Conservation (phyloP, 30 jellyfish, hydroid and myxozoan species). For the Pseudorhiza aurosa region DNA sequence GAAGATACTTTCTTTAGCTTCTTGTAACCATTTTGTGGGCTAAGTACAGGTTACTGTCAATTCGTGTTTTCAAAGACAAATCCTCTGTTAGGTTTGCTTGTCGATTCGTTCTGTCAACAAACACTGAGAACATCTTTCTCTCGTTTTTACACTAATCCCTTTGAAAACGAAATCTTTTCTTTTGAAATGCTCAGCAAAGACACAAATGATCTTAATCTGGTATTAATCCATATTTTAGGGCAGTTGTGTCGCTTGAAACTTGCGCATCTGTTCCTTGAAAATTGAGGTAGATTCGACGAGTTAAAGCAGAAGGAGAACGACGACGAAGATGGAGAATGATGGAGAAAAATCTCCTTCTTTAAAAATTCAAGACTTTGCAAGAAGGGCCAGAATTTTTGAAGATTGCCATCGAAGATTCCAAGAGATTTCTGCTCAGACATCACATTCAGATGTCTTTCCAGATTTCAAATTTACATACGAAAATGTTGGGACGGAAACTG, state of each 20-base stretch:
- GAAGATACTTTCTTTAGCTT: no score
- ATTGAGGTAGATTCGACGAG: background rate
- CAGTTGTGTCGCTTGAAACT: background rate
- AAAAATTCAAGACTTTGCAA: constrained; percentile 40
- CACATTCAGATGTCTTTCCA: constrained; percentile 22
- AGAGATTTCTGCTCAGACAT: constrained; percentile 27
- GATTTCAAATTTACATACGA: constrained; percentile 36
- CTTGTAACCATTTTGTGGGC: no score
- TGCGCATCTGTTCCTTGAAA: constrained; percentile 2
- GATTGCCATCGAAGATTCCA: constrained; percentile 25
- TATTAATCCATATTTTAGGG: background rate
- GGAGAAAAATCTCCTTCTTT: background rate
- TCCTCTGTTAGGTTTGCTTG: no score
- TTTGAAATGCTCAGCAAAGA: background rate
- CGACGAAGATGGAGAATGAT: background rate
- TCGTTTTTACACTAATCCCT: constrained; percentile 1
- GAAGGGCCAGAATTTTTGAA: constrained; percentile 68
- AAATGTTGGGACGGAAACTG: constrained; percentile 16
- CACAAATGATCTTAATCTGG: background rate
- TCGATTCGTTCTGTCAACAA: no score
- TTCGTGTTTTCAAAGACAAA: no score
- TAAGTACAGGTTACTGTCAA: no score
- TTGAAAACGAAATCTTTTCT: background rate
- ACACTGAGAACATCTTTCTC: no score
- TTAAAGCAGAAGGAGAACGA: background rate